These are phyloP conservation scores for Sminthurinus aureus DNA, from an alignment of 2,888 invertebrate species.

Conservation along the genomic window DNA sequence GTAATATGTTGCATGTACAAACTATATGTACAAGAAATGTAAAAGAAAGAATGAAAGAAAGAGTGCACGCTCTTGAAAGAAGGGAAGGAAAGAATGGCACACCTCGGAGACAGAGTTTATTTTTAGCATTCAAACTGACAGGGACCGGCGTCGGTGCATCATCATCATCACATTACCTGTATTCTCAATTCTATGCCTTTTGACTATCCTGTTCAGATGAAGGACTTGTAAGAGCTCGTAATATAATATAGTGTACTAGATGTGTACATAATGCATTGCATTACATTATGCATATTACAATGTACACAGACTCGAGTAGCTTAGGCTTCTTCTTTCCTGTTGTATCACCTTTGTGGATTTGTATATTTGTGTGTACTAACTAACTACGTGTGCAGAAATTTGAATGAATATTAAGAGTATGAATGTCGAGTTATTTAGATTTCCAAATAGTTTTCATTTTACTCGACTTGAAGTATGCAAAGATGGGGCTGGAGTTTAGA, in stretches of 20 bases:
- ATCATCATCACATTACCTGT: conserved; percentile 28
- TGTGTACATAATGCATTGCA: too few relatives aligned
- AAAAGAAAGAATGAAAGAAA: neutral
- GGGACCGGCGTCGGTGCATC: conserved; percentile 21
- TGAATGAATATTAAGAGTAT: too few relatives aligned
- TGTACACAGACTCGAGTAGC: too few relatives aligned
- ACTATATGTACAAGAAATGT: neutral
- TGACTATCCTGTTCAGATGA: neutral
- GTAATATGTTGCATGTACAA: neutral
- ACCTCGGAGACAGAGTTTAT: conserved; percentile 49
- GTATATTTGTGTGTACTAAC: too few relatives aligned
- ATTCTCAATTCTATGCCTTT: conserved; percentile 12
- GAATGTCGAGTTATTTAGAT: too few relatives aligned
- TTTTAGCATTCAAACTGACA: conserved; percentile 49
- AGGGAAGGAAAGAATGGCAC: conserved; percentile 45
- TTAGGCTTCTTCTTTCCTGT: neutral
- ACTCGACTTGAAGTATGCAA: too few relatives aligned
- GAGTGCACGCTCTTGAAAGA: neutral
- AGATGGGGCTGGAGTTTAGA: too few relatives aligned
- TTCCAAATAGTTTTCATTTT: too few relatives aligned
- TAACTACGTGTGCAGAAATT: too few relatives aligned
- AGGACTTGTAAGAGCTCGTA: neutral
- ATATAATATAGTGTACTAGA: neutral
- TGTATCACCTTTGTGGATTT: too few relatives aligned
- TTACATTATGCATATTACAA: neutral